phyloP scores from a whole-genome alignment of 2,797 vertebrate genomes.

The Sorex maritimensis region DNA sequence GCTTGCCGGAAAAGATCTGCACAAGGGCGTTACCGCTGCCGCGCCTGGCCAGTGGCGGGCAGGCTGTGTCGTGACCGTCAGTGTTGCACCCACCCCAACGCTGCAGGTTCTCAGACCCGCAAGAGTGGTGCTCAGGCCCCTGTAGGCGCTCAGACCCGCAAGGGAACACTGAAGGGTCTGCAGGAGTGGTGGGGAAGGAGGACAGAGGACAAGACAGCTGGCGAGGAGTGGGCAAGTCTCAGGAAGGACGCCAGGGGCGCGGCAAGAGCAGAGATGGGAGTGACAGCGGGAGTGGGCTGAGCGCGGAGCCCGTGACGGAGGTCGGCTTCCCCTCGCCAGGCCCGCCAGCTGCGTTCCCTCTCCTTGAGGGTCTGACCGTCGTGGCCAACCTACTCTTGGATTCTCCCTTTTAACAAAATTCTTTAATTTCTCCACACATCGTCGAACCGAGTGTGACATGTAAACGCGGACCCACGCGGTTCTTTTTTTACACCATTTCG shows the following conservation, averaged over 20 bases:
- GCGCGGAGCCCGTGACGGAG: not conserved
- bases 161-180: not conserved
- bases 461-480: not conserved
- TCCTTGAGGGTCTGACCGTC: constrained; percentile 8
- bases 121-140: too few relatives aligned
- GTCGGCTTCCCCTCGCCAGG: too few relatives aligned
- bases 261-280: not conserved
- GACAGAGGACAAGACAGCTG: not conserved
- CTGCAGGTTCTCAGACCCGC: too few relatives aligned
- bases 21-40: too few relatives aligned
- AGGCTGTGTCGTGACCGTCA: too few relatives aligned
- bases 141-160: not conserved
- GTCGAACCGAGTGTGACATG: not conserved
- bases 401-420: constrained; percentile 24
- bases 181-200: not conserved
- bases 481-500: constrained; percentile 56
- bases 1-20: too few relatives aligned
- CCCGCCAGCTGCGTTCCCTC: not conserved
- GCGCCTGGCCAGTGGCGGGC: too few relatives aligned
- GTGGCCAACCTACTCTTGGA: not conserved
- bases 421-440: constrained; percentile 11
- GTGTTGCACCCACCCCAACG: too few relatives aligned
- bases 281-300: not conserved
- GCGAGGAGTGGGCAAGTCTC: not conserved
- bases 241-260: not conserved